phyloP scores from a whole-genome alignment of 2,113 vertebrate species.

The Holacanthus passer region DNA sequence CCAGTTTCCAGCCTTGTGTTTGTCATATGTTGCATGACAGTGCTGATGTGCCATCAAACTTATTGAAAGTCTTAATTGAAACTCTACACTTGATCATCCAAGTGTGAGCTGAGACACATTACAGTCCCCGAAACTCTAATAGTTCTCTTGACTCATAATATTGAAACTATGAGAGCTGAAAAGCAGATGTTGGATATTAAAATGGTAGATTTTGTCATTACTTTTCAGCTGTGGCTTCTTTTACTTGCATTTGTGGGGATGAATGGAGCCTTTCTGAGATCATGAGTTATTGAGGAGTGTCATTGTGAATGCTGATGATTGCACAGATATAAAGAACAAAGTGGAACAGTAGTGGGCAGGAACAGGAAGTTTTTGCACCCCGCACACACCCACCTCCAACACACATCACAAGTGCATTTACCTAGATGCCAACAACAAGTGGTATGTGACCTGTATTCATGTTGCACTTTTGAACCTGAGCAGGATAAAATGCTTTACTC shows the following conservation, averaged over 20 bases:
- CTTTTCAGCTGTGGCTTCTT: not conserved
- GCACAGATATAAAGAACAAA: not conserved
- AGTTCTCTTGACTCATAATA: not conserved
- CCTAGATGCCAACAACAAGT: too few relatives aligned
- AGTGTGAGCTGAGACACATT: not conserved
- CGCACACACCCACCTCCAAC: not conserved
- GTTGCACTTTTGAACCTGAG: not conserved
- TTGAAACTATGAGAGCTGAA: not conserved
- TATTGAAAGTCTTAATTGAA: not conserved
- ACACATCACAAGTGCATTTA: not conserved
- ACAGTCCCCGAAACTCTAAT: too few relatives aligned
- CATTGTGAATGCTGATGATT: not conserved
- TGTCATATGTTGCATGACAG: not conserved
- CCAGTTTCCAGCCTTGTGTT: not conserved
- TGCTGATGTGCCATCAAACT: too few relatives aligned
- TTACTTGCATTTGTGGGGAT: not conserved
- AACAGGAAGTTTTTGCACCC: not conserved
- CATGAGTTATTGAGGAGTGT: not conserved
- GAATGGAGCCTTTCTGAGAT: not conserved
- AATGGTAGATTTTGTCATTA: not conserved
- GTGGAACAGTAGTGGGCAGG: not conserved
- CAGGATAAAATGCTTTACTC: not conserved
- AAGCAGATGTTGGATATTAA: not conserved
- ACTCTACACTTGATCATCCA: not conserved
- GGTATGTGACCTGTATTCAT: too few relatives aligned